Evolutionary conservation across 2,797 vertebrate species (phyloP), one percentile per base, ranked within the genome.

Genomic region (Gila robusta): DNA sequence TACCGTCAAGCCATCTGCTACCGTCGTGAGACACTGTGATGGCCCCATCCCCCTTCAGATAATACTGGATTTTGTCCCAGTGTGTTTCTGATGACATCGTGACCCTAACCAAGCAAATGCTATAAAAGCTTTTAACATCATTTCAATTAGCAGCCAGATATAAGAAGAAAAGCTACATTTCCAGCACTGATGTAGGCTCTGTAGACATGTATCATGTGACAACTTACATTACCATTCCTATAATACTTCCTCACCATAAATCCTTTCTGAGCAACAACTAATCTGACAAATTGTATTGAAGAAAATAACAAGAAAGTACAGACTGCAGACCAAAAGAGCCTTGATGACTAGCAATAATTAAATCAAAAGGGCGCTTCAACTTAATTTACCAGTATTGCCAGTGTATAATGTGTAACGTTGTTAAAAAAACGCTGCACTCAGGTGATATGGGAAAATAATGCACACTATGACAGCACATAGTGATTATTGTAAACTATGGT

Each of bases 371-470:
- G 21, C 19, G 19, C 26, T 72, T 3, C 12, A 74, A 35, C 17
- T 47, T 35, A n/a, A 37, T 83, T 66, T 37, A 49, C 28, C 9
- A 12, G 14, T 59, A 62, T 3, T 21, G 11, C 35, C 37, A 72
- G 59, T 28, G n/a, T 47, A 66, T 32, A 21, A 44, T 28, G 56
- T 28, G 9, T 28, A 59, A 59, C 28, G 4, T 32, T 59, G 1
- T 64, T 54, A 16, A 17, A 16, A 81, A 86, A 79, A 88, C n/a
- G 44, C 77, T 81, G 87, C 71, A 86, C 85, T 74, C 89, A 87
- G 56, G 64, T 88, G 87, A 81, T 44, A 2, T 35, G 21, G 70
- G 35, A 71, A 64, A 81, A n/a, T 81, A 74, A 47, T 72, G 66
- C 80, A 71, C 23, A 28, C 21, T 49, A 10, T 23, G 26, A 23